Base-by-base conservation (phyloP, 2,113 vertebrate species). In the Oncorhynchus gorbuscha region DNA sequence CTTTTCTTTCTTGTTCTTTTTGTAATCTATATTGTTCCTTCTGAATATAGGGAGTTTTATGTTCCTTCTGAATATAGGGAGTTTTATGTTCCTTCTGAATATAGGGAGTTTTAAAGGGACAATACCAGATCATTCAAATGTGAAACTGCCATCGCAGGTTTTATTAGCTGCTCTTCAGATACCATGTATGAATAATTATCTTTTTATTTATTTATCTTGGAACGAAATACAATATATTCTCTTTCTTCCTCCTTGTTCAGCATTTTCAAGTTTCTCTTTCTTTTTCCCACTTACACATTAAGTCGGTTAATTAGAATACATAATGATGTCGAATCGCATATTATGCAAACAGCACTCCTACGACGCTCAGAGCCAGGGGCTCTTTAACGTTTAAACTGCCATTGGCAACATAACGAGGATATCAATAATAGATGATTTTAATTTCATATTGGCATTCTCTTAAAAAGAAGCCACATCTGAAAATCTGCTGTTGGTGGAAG, bases 381-480 rank as follows among this genome's bases (percentile, higher is more conserved):
- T 86, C 74, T 55, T 84, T 73, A 87, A 89, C 77, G 81, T 83
- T 76, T 76, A 82, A 88, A 89, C 79, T 84, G 91, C 91, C 86
- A 91, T 76, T 30, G 86, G 91, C 88, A 62, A 83, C 86, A 89
- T 48, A 87, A 86, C 87, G 84, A 89, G 83, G 88, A 90, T 89
- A 91, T 92, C 87, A 92, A 92, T 92, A 91, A 92, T 92, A 89
- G 86, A 92, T 91, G 79, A 90, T 84, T 89, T 92, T 89, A 91
- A 92, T 92, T 91, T 92, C 91, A 90, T 55, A 92, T 91, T 86
- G 87, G 79, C 66, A 72, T 90, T 91, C 87, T 87, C 86, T 87
- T 84, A 80, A 90, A 91, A 87, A 90, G 86, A 55, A 55, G 16
- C 13, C 49, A 55, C 14, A 16, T 55, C 49, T 18, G 86, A 91